Evolutionary conservation across 1,140 invertebrate species (phyloP).

Genomic region (Caenorhabditis elegans): DNA sequence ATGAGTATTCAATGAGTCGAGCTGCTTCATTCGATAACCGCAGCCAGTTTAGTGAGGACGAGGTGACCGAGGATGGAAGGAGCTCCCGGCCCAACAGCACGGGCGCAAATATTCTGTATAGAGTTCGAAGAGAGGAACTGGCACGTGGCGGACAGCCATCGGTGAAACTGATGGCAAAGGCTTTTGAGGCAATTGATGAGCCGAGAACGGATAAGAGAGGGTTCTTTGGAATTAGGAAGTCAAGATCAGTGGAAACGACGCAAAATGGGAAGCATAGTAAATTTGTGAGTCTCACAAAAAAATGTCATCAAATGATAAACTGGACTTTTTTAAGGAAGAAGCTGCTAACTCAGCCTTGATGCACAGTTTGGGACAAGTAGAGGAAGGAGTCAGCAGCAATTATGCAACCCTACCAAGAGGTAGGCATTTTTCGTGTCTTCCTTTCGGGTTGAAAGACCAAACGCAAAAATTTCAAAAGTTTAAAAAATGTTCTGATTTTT

Average conservation of each 20-base stretch:
- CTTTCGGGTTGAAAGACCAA: background rate
- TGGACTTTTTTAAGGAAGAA: slow-evolving; percentile 19
- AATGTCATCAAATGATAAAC: background rate
- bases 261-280: slow-evolving; percentile 30
- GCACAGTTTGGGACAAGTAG: slow-evolving; percentile 36
- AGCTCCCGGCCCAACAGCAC: slow-evolving; percentile 36
- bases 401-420: slow-evolving; percentile 39
- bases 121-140: slow-evolving; percentile 63
- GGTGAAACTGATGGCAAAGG: slow-evolving; percentile 60
- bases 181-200: slow-evolving; percentile 59
- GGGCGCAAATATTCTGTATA: slow-evolving; percentile 65
- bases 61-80: background rate
- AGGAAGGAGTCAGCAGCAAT: slow-evolving; percentile 29
- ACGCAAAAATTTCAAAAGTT: too few species aligned
- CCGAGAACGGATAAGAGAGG: slow-evolving; percentile 39
- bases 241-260: slow-evolving; percentile 52
- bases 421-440: background rate
- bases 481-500: too few species aligned
- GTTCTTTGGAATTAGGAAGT: slow-evolving; percentile 59
- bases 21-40: slow-evolving; percentile 40
- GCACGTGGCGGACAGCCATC: slow-evolving; percentile 59
- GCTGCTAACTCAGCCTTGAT: slow-evolving; percentile 5
- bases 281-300: background rate
- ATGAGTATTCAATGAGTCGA: slow-evolving; percentile 17
- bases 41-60: slow-evolving; percentile 1